Evolutionary conservation across 2,113 vertebrate genomes (phyloP), one percentile per base, ranked within the genome.

Genomic region (Microtus ochrogaster): DNA sequence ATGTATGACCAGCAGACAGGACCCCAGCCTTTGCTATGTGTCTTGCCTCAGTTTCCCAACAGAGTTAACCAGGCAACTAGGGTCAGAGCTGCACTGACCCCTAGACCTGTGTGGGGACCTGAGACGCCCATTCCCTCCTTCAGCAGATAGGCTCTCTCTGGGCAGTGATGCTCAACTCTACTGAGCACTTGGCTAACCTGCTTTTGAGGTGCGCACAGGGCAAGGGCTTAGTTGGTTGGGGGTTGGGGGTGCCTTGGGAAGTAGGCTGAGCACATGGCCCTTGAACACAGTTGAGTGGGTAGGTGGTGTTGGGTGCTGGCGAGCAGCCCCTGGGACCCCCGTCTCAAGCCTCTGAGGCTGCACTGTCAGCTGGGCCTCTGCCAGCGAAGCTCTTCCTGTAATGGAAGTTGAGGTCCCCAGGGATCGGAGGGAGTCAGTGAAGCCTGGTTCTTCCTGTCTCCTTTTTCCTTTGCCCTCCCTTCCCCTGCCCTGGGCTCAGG

Each of bases 371-470:
- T 66, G 85, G 47, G 47, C 47, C 30, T 52, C 73, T 81, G 76
- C 49, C 85, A 92, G 55, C 55, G 41, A 66, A 81, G 85, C 89
- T 86, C 58, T 94, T 89, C 47, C 76, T 4, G 0, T 92, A 72
- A 92, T 72, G 70, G 74, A 83, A 63, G 47, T n/a, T 1, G 14
- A 49, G 39, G n/a, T 65, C 90, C 68, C 72, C 2, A 16, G 81
- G 85, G 81, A 7, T 13, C 19, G 33, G 10, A 19, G 65, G 33
- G 52, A 65, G 41, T 61, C 36, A 72, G 92, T 47, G 41, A 12
- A 49, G 68, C 36, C 61, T 26, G 26, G 58, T 84, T 55, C 70
- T 58, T 55, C 52, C 49, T 36, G 66, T 24, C 47, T n/a, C 39
- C 22, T 30, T n/a, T 63, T 58, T 30, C 58, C 81, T 44, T 63